Percentiles rank a stretch among this genome's conserved stretches.
Conservation (phyloP, 2,797 vertebrate genomes). For the Myoxocephalus aenaeus region DNA sequence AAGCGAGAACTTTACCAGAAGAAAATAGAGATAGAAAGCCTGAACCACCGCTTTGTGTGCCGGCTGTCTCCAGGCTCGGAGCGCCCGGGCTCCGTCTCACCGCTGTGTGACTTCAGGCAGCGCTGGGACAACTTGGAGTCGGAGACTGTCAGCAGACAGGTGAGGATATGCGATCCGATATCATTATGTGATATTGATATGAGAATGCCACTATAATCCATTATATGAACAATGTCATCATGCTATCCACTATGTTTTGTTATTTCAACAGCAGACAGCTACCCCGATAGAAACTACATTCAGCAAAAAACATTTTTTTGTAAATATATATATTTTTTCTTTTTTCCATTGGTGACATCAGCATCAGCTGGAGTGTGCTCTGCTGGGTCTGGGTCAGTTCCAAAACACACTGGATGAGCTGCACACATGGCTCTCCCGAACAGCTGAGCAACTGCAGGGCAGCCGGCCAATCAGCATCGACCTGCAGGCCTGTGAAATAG, state of each 20-base stretch:
- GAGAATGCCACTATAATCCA: background rate
- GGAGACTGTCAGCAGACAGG: slow-evolving; percentile 89
- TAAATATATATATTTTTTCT: background rate
- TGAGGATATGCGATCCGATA: slow-evolving; percentile 48
- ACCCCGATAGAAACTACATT: background rate
- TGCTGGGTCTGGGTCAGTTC: slow-evolving; percentile 92
- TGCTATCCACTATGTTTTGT: background rate
- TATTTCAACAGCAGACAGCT: background rate
- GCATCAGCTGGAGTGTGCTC: slow-evolving; percentile 90
- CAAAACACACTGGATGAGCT: slow-evolving; percentile 92
- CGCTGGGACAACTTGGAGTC: slow-evolving; percentile 91
- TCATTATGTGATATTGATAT: background rate
- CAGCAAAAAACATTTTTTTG: background rate
- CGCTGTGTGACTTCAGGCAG: slow-evolving; percentile 84
- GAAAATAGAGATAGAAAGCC: slow-evolving; percentile 91
- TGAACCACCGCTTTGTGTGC: slow-evolving; percentile 84
- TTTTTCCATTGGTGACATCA: slow-evolving; percentile 1
- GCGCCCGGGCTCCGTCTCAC: slow-evolving; percentile 71
- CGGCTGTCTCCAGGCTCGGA: slow-evolving; percentile 78
- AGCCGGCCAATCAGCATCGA: slow-evolving; percentile 83
- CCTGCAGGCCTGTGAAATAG: slow-evolving; percentile 92
- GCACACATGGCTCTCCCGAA: slow-evolving; percentile 87
- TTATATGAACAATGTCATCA: background rate
- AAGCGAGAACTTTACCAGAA: slow-evolving; percentile 92
- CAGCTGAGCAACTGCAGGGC: slow-evolving; percentile 85